Evolutionary conservation across 2,113 vertebrate genomes (phyloP), one percentile per base, ranked within the genome.

Genomic region (Miniopterus natalensis): DNA sequence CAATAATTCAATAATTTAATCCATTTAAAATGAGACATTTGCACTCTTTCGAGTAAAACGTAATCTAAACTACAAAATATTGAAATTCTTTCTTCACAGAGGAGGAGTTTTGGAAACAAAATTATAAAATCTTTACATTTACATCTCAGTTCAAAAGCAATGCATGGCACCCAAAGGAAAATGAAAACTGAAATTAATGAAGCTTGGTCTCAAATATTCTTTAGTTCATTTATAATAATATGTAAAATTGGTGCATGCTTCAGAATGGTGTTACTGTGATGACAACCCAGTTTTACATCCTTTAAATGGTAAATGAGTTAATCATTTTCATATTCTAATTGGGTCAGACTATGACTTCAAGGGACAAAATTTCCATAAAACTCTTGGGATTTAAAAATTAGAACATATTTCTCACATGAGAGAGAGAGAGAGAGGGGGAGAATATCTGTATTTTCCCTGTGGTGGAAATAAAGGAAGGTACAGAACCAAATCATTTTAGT

Each of bases 291-390:
- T 97, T 97, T 97, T 70, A 94, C 40, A 94, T 57, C 47, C 27
- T 93, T 95, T 91, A 95, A 95, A 92, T 80, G 61, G 70, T 57
- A 96, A 79, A 74, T 47, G 51, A 92, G 91, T 97, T 96, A 98
- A 97, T 95, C 85, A 95, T 79, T 96, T 95, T 96, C 59, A 45
- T 65, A 89, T 94, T 96, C 59, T 98, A 98, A 97, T 97, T 98
- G 95, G 96, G 97, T 95, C 94, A 97, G 36, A 93, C 95, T 91
- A 87, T 98, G 91, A 96, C 92, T 96, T 97, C 95, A 86, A 98
- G 97, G 96, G 95, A 97, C 94, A 93, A 74, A 94, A 92, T 97
- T 97, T 96, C 84, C 55, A 77, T 83, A 96, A 97, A 95, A 95
- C 94, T 42, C 92, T 74, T 86, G 97, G 95, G 96, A 97, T 94